Base-by-base conservation (phyloP, 37 sponge, comb jelly and placozoan species). In the Aplysina aerophoba region DNA sequence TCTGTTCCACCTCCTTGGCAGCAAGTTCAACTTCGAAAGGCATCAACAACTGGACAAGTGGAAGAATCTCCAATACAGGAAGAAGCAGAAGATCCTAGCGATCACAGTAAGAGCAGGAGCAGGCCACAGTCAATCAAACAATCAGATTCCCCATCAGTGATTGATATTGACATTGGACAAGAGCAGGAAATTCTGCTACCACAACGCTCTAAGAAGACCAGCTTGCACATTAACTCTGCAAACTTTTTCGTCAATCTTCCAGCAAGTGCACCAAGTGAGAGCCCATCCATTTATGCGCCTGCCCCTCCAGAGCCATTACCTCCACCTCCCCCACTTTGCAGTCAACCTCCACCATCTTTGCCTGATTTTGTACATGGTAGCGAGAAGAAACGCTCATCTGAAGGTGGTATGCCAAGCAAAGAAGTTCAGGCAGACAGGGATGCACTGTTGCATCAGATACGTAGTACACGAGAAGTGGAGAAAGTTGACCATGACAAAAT, bases 371-470 rank as follows among this genome's bases (percentile, higher is more conserved):
- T 33, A 80, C 19, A 58, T 57, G 28, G 55, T 80, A 16, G 57
- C 30, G 24, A 57, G 21, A 55, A 58, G 81, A 55, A 80, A n/a
- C 50, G 8, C 50, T 44, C 50, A 11, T 3, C 50, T 44, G 8
- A 8, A 44, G 50, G 50, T 44, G 50, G 35, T 25, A 50, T 19
- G 19, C 56, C 16, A 24, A 22, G 44, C 33, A 31, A 53, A 44
- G 41, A 44, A 5, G 81, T 81, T 2, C 71, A 78, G 61, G 61
- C 20, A 4, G n/a, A 50, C 14, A 28, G 85, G 79, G 89, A 89
- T 55, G 57, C 68, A 0, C 83, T 92, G 14, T 54, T 92, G 27
- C 83, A 86, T 3, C 79, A 92, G 58, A 92, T 92, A 55, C 86
- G 67, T 79, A 79, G 54, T 20, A 74, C 81, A 59, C 83, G 78